Evolutionary conservation across 2,797 vertebrate species (phyloP).

Genomic region (Psittacula derbiana): DNA sequence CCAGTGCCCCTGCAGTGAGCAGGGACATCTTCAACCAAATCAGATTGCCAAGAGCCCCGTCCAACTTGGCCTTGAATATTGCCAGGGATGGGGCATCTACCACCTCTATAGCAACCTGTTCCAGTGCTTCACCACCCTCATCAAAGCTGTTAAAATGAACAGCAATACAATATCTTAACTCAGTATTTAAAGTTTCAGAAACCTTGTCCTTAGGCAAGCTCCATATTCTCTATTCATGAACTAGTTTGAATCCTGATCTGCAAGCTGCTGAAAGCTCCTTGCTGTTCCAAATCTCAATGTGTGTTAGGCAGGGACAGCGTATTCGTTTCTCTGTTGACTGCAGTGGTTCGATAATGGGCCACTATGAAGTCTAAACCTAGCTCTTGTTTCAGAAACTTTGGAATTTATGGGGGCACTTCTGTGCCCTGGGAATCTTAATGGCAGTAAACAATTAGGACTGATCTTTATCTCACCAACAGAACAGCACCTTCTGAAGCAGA

Average conservation of each 20-base stretch:
- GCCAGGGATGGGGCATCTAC: not conserved
- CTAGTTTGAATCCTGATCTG: not conserved
- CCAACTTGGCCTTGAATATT: not conserved
- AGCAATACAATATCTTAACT: not conserved
- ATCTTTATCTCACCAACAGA: not conserved
- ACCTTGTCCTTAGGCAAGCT: not conserved
- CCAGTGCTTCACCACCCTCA: not conserved
- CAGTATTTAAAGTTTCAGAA: not conserved
- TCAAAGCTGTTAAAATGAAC: not conserved
- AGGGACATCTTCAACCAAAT: not conserved
- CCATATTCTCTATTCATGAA: not conserved
- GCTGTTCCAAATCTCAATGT: not conserved
- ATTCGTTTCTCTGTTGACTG: not conserved
- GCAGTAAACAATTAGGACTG: not conserved
- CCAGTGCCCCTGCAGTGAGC: not conserved
- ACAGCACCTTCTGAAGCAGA: not conserved
- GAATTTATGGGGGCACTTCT: not conserved
- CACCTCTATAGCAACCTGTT: not conserved
- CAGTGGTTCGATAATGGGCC: not conserved
- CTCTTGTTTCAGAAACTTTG: not conserved
- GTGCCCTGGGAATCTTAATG: not conserved
- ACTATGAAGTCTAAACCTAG: not conserved
- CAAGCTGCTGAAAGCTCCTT: not conserved
- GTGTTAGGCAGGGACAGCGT: not conserved
- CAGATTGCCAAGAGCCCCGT: not conserved